phyloP scores from a whole-genome alignment of 2,113 vertebrate species.

The Panthera leo region DNA sequence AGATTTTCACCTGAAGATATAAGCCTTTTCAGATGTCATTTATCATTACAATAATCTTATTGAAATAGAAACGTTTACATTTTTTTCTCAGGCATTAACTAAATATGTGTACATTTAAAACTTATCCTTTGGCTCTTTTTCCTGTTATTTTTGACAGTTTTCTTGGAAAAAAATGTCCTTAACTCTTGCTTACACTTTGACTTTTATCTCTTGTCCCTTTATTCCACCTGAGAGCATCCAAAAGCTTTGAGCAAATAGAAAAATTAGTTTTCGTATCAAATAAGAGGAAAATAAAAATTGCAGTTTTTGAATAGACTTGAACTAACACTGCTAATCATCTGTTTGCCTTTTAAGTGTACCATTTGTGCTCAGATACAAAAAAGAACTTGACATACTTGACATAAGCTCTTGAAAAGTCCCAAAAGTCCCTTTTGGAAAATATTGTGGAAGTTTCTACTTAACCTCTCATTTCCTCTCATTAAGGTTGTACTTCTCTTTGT shows the following conservation, averaged over 20 bases:
- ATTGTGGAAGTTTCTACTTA: not conserved
- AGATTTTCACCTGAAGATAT: not conserved
- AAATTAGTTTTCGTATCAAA: not conserved
- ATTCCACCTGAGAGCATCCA: not conserved
- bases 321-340: not conserved
- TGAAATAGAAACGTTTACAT: not conserved
- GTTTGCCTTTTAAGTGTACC: not conserved
- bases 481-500: not conserved
- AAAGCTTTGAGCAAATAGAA: not conserved
- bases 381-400: not conserved
- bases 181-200: not conserved
- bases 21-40: not conserved
- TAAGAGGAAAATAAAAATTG: conserved; percentile 8
- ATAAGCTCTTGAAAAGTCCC: not conserved
- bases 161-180: not conserved
- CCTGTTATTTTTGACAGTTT: not conserved
- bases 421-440: not conserved
- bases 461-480: not conserved
- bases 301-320: not conserved
- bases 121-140: not conserved
- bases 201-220: not conserved
- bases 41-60: not conserved
- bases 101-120: not conserved
- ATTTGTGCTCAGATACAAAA: not conserved
- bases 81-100: not conserved